Evolutionary conservation across 2,888 invertebrate species (phyloP).

Genomic region (Malthinus flaveolus): DNA sequence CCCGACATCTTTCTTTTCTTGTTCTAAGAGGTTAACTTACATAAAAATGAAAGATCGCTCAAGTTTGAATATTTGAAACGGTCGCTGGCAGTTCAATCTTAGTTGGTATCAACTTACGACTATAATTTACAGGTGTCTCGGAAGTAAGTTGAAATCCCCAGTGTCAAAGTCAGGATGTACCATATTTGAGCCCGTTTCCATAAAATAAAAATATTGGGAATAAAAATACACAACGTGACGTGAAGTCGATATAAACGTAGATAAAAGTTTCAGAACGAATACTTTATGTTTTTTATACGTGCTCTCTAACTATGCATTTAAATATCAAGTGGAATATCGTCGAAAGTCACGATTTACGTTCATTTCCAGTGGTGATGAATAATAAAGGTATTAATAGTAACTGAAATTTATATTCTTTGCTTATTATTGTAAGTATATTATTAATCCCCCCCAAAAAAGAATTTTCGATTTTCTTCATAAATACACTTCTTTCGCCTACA

Average conservation of each 20-base stretch:
- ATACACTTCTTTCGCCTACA: no score
- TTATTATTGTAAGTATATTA: no score
- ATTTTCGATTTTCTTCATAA: no score
- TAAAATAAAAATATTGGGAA: slow-evolving; percentile 45
- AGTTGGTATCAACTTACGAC: slow-evolving; percentile 16
- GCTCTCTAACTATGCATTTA: slow-evolving; percentile 29
- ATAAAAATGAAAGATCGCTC: slow-evolving; percentile 1
- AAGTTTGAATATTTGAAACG: slow-evolving; percentile 12
- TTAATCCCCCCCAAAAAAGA: no score
- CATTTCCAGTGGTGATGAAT: no score
- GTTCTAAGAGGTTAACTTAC: neutral
- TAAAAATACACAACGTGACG: slow-evolving; percentile 43
- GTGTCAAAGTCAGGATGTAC: slow-evolving; percentile 36
- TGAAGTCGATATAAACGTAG: slow-evolving; percentile 41
- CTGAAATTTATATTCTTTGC: no score
- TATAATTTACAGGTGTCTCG: slow-evolving; percentile 29
- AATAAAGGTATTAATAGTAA: no score
- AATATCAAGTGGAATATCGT: slow-evolving; percentile 19
- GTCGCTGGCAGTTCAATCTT: slow-evolving; percentile 12
- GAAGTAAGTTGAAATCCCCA: slow-evolving; percentile 37
- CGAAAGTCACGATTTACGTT: slow-evolving; percentile 16
- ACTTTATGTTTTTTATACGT: slow-evolving; percentile 42
- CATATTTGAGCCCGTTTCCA: slow-evolving; percentile 40
- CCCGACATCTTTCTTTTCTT: neutral
- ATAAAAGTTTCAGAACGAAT: slow-evolving; percentile 41